Conservation (phyloP, 2,797 vertebrate species). For the Lateolabrax maculatus region DNA sequence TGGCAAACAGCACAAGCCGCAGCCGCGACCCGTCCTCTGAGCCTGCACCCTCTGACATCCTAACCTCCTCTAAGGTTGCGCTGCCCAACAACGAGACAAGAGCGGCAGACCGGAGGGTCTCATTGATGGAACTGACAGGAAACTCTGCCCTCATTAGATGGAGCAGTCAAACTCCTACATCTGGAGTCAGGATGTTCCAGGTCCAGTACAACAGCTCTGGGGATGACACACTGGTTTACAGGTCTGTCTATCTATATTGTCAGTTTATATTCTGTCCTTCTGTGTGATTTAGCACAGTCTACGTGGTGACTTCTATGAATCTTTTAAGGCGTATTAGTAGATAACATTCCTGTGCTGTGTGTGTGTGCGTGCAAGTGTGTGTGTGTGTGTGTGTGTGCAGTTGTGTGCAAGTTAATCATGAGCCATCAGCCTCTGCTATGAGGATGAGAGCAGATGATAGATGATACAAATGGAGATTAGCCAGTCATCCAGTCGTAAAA, state of each 20-base stretch:
- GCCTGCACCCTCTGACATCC: constrained; percentile 86
- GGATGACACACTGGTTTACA: constrained; percentile 89
- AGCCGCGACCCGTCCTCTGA: constrained; percentile 83
- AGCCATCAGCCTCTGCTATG: constrained; percentile 46
- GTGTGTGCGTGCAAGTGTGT: constrained; percentile 18
- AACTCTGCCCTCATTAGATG: constrained; percentile 88
- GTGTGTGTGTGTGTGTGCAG: constrained; percentile 13
- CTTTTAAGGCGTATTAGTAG: not conserved
- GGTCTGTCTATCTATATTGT: constrained; percentile 68
- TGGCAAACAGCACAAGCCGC: constrained; percentile 88
- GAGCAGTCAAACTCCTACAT: constrained; percentile 82
- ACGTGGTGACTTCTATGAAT: not conserved
- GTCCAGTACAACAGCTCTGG: constrained; percentile 90
- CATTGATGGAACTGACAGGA: constrained; percentile 84
- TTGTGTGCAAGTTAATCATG: constrained; percentile 40
- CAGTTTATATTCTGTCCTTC: not conserved
- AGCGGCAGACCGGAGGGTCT: constrained; percentile 81
- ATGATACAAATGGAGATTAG: constrained; percentile 63
- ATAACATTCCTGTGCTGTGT: not conserved
- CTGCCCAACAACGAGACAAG: constrained; percentile 85
- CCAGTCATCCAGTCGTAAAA: constrained; percentile 52
- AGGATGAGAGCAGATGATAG: constrained; percentile 59
- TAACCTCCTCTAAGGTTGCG: constrained; percentile 83
- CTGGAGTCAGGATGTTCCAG: constrained; percentile 89
- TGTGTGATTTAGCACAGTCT: not conserved